Conservation (phyloP, 2,113 vertebrate species). For the Amblyornis subalaris region DNA sequence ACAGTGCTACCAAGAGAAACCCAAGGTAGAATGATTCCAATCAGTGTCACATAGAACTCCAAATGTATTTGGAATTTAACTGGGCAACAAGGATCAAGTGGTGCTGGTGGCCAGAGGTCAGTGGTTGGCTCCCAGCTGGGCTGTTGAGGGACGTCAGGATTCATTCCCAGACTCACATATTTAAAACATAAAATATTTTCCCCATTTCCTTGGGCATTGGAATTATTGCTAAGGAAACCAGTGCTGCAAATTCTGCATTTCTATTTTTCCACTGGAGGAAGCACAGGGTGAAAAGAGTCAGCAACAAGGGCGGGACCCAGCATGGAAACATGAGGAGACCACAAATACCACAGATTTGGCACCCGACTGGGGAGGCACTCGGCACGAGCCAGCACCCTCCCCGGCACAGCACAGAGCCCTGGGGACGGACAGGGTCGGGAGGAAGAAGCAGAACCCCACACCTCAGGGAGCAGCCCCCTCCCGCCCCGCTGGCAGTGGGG, state of each 20-base stretch:
- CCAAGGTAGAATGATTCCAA: not conserved
- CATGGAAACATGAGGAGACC: not conserved
- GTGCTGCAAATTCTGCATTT: not conserved
- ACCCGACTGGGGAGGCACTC: accelerated
- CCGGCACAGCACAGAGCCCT: accelerated
- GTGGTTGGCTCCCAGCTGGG: not conserved
- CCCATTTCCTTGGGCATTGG: not conserved
- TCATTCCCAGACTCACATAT: not conserved
- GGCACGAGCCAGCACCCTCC: not conserved
- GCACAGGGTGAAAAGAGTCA: not conserved
- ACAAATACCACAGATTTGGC: not conserved
- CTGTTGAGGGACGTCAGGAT: not conserved
- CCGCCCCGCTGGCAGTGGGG: accelerated
- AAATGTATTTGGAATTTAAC: not conserved
- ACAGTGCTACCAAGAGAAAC: not conserved
- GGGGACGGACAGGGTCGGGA: accelerated
- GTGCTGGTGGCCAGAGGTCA: not conserved
- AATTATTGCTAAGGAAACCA: not conserved
- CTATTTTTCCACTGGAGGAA: not conserved
- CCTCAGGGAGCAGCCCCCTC: not conserved
- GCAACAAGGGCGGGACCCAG: not conserved
- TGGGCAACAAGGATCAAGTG: not conserved
- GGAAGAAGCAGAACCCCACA: not conserved
- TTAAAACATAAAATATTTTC: not conserved
- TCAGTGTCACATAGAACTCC: accelerated